A percentile compares a stretch with the other conserved stretches of the same genome.
Evolutionary conservation across 2,888 invertebrate species (phyloP).

Genomic region (Tholera decimalis): DNA sequence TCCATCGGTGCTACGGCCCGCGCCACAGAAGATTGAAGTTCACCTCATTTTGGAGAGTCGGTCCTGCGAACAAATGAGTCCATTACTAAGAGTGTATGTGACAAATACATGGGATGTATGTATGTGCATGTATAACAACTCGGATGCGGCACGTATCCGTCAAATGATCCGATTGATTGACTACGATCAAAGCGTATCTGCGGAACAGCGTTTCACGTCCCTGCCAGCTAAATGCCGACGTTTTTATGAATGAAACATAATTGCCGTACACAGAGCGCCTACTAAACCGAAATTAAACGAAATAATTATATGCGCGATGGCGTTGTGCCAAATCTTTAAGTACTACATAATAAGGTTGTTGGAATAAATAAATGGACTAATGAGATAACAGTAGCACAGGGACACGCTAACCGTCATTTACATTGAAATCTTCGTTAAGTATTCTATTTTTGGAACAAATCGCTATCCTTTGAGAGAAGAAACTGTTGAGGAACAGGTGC

Average conservation of each 20-base stretch:
- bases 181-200: constrained; percentile 70
- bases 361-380: constrained; percentile 51
- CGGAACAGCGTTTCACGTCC: constrained; percentile 29
- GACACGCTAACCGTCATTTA: constrained; percentile 23
- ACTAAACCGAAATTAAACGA: constrained; percentile 52
- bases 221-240: constrained; percentile 6
- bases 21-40: constrained; percentile 46
- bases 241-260: constrained; percentile 60
- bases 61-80: constrained; percentile 60
- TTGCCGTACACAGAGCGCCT: constrained; percentile 41
- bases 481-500: constrained; percentile 5
- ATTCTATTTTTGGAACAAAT: constrained; percentile 30
- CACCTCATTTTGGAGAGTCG: constrained; percentile 56
- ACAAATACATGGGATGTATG: constrained; percentile 7
- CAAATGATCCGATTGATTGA: constrained; percentile 64
- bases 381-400: constrained; percentile 52
- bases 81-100: constrained; percentile 23
- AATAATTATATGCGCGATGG: constrained; percentile 62
- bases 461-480: constrained; percentile 37
- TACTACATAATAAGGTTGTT: constrained; percentile 58
- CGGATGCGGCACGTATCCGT: constrained; percentile 29
- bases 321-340: constrained; percentile 60
- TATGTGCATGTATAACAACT: constrained; percentile 17
- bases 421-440: constrained; percentile 32
- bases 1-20: constrained; percentile 67